phyloP scores from a whole-genome alignment of 2,113 vertebrate genomes.

The Eurypyga helias region DNA sequence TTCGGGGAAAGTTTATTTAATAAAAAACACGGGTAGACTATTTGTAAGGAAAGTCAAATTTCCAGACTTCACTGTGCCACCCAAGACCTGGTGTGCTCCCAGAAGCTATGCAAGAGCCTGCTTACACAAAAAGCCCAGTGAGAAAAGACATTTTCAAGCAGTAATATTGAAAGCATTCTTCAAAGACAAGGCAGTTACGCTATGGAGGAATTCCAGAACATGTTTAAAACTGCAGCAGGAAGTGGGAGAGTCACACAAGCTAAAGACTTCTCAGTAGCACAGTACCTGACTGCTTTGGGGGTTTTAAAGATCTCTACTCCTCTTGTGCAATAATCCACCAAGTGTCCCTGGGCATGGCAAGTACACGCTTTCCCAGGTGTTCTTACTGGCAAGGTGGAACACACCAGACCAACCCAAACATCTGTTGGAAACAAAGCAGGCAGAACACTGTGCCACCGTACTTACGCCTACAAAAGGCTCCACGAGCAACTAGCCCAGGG shows the following conservation, averaged over 20 bases:
- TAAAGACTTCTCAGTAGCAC: not conserved
- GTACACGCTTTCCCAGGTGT: accelerated
- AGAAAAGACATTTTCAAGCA: not conserved
- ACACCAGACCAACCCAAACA: not conserved
- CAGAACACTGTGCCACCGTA: not conserved
- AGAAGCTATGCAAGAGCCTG: not conserved
- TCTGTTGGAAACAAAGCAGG: not conserved
- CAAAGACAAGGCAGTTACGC: not conserved
- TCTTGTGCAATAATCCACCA: not conserved
- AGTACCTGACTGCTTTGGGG: not conserved
- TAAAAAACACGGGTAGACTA: not conserved
- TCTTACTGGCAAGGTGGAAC: not conserved
- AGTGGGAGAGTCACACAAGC: not conserved
- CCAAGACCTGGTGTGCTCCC: not conserved
- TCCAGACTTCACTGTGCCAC: not conserved
- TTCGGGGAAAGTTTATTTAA: not conserved
- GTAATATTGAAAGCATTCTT: not conserved
- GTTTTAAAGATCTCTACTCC: not conserved
- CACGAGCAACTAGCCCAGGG: not conserved
- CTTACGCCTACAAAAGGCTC: not conserved
- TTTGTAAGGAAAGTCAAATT: not conserved
- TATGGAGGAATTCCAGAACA: not conserved
- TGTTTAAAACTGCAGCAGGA: not conserved
- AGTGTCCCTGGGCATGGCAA: not conserved
- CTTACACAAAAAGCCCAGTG: not conserved